Conservation (phyloP, 2,113 vertebrate genomes). For the Misgurnus mizolepis region DNA sequence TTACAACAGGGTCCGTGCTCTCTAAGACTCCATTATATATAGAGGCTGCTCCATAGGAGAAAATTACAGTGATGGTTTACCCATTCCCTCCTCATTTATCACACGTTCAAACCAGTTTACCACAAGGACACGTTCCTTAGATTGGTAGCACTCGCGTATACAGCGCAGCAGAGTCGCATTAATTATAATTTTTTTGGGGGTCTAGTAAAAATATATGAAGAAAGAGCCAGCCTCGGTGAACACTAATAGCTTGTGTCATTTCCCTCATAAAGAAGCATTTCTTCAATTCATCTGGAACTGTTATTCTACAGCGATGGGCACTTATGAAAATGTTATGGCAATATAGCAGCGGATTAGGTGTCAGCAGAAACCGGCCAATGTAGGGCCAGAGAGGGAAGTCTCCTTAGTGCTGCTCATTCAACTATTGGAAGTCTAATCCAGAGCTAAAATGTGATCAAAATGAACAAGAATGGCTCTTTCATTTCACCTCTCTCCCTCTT, state of each 20-base stretch:
- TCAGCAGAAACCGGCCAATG: slow-evolving; percentile 49
- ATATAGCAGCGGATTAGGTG: slow-evolving; percentile 68
- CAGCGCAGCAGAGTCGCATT: slow-evolving; percentile 19
- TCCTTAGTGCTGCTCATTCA: neutral
- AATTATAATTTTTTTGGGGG: slow-evolving; percentile 31
- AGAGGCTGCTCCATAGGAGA: slow-evolving; percentile 21
- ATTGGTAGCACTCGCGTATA: slow-evolving; percentile 37
- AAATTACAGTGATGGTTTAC: slow-evolving; percentile 58
- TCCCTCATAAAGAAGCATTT: slow-evolving; percentile 70
- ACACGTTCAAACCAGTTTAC: slow-evolving; percentile 45
- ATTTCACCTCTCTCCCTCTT: slow-evolving; percentile 6
- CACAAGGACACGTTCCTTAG: slow-evolving; percentile 23
- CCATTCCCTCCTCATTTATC: slow-evolving; percentile 68
- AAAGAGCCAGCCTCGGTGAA: slow-evolving; percentile 58
- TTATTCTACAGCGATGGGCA: slow-evolving; percentile 64
- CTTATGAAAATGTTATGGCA: slow-evolving; percentile 77
- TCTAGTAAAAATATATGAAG: slow-evolving; percentile 60
- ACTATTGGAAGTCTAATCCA: slow-evolving; percentile 20
- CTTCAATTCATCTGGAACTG: slow-evolving; percentile 67
- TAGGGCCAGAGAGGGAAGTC: slow-evolving; percentile 14
- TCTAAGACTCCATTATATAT: slow-evolving; percentile 10
- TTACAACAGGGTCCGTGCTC: slow-evolving; percentile 23
- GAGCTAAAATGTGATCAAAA: slow-evolving; percentile 37
- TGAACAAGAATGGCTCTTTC: slow-evolving; percentile 15
- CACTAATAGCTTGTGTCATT: slow-evolving; percentile 70